These are phyloP conservation scores for Pterophyllum scalare DNA, from an alignment of 2,113 vertebrate genomes.

Conservation along the genomic window DNA sequence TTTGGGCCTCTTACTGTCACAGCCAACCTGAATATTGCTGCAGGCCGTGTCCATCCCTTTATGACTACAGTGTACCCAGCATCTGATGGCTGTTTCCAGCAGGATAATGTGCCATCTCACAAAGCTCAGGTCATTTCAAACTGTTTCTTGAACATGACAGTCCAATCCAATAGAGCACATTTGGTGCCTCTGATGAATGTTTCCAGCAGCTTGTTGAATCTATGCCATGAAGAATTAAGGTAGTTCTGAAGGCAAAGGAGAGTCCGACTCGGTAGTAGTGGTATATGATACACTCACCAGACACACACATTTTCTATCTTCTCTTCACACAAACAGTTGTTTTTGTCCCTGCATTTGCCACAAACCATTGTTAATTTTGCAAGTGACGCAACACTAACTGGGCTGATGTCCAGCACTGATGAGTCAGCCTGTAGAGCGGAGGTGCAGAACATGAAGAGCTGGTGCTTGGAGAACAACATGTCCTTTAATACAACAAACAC, in stretches of 20 bases:
- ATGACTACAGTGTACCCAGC: not conserved
- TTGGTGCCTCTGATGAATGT: not conserved
- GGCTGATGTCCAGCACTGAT: not conserved
- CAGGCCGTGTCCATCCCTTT: no score
- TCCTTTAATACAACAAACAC: not conserved
- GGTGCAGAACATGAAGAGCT: not conserved
- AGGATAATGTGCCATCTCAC: not conserved
- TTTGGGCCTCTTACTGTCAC: no score
- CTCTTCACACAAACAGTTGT: not conserved
- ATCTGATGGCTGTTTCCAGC: not conserved
- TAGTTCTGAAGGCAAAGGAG: not conserved
- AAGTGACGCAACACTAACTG: not conserved
- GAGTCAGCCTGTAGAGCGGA: not conserved
- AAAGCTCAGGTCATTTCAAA: not conserved
- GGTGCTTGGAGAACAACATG: not conserved
- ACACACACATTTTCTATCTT: not conserved
- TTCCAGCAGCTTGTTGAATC: not conserved
- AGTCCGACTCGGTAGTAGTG: no score
- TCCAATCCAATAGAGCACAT: not conserved
- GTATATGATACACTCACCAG: not conserved
- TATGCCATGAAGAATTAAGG: not conserved
- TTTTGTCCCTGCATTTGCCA: not conserved
- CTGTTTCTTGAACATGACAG: not conserved
- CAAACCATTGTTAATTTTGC: not conserved
- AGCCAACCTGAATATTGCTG: not conserved